Conservation (phyloP, 2,797 vertebrate species). For the Garrulus glandarius region DNA sequence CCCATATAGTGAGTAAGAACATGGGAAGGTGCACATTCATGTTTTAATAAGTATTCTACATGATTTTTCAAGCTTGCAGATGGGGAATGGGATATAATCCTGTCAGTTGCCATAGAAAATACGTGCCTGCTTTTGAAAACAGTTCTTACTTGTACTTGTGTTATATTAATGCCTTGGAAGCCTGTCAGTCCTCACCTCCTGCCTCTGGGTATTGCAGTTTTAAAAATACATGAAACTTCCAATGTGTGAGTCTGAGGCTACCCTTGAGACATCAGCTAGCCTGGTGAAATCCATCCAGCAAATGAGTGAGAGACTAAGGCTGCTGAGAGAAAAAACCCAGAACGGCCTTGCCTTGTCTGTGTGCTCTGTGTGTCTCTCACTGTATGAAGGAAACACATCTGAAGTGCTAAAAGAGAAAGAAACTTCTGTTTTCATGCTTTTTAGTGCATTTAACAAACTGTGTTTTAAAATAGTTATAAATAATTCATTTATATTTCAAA, state of each 20-base stretch:
- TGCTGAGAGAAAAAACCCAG: background rate
- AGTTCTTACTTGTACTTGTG: background rate
- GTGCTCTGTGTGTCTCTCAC: background rate
- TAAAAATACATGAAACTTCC: background rate
- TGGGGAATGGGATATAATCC: background rate
- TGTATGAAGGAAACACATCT: background rate
- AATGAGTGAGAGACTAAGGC: background rate
- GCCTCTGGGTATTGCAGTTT: background rate
- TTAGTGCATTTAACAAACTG: background rate
- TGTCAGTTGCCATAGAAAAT: background rate
- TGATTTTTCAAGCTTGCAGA: background rate
- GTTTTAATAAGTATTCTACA: background rate
- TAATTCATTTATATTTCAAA: background rate
- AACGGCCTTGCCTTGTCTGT: background rate
- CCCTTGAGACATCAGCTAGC: background rate
- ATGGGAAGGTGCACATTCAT: background rate
- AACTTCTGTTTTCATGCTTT: background rate
- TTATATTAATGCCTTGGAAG: background rate
- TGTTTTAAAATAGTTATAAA: background rate
- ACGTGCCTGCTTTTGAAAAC: background rate
- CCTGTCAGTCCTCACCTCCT: background rate
- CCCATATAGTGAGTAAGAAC: background rate
- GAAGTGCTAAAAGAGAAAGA: background rate
- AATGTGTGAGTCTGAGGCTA: background rate
- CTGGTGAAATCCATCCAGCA: background rate